Evolutionary conservation across 53 echinoderm and acorn worm species (phyloP).

Genomic region (Crossaster papposus): DNA sequence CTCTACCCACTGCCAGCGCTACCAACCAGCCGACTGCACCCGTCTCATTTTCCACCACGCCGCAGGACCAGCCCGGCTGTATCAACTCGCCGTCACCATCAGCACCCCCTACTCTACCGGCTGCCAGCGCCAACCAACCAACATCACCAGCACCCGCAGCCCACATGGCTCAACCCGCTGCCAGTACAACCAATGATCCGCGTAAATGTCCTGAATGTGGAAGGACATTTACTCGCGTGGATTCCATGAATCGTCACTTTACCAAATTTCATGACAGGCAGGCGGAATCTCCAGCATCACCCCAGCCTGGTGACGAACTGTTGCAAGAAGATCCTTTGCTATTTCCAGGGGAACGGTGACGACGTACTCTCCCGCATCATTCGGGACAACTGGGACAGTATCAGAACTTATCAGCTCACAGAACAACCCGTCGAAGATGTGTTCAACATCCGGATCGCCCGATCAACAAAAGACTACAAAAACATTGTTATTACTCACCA

Average conservation of each 20-base stretch:
- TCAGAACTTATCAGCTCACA: background rate
- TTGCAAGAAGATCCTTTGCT: background rate
- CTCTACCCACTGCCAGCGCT: too few species aligned
- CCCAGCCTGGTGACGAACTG: background rate
- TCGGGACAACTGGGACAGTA: background rate
- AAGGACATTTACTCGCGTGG: background rate
- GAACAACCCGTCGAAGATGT: conserved; percentile 14
- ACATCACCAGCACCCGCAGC: background rate
- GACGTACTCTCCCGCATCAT: background rate
- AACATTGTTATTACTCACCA: background rate
- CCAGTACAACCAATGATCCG: background rate
- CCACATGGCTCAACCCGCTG: background rate
- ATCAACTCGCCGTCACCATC: too few species aligned
- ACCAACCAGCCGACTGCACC: too few species aligned
- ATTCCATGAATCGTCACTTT: background rate
- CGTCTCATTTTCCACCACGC: too few species aligned
- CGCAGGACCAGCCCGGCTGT: too few species aligned
- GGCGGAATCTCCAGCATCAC: background rate
- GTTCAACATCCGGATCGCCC: conserved; percentile 11
- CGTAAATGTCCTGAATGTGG: background rate
- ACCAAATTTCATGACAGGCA: background rate
- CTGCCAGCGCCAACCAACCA: too few species aligned
- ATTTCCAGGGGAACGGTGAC: background rate
- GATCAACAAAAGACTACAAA: background rate
- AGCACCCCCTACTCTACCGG: too few species aligned